Conservation (phyloP, 2,113 vertebrate species). For the Brachirus orientalis region DNA sequence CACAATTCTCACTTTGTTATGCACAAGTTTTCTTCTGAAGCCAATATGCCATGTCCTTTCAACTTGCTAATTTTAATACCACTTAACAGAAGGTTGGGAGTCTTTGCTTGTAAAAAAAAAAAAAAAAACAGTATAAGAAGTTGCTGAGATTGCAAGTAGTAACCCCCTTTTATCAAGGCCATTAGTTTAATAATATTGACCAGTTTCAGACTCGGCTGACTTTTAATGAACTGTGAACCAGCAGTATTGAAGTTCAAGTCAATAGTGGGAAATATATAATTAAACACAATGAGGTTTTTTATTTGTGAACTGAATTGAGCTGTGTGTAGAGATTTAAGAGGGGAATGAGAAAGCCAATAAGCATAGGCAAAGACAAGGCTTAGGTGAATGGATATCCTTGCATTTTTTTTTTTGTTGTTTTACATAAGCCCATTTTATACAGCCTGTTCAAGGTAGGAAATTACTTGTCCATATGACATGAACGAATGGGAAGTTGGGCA, state of each 20-base stretch:
- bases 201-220: constrained; percentile 75
- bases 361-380: constrained; percentile 33
- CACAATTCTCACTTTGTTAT: constrained; percentile 23
- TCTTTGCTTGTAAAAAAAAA: constrained; percentile 10
- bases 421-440: background rate
- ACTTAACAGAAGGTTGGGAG: constrained; percentile 9
- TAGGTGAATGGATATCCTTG: constrained; percentile 37
- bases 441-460: background rate
- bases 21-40: constrained; percentile 3
- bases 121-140: constrained; percentile 30
- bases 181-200: constrained; percentile 80
- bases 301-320: constrained; percentile 71
- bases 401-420: constrained; percentile 33
- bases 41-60: constrained; percentile 28
- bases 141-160: constrained; percentile 60
- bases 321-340: constrained; percentile 52
- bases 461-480: background rate
- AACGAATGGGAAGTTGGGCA: background rate
- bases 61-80: constrained; percentile 25
- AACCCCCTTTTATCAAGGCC: constrained; percentile 38
- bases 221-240: constrained; percentile 80
- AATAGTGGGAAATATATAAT: constrained; percentile 82
- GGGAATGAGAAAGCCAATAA: constrained; percentile 38
- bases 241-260: constrained; percentile 69
- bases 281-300: constrained; percentile 72